Base-by-base conservation (phyloP, 1,140 invertebrate genomes). In the Drosophila pectinifera region DNA sequence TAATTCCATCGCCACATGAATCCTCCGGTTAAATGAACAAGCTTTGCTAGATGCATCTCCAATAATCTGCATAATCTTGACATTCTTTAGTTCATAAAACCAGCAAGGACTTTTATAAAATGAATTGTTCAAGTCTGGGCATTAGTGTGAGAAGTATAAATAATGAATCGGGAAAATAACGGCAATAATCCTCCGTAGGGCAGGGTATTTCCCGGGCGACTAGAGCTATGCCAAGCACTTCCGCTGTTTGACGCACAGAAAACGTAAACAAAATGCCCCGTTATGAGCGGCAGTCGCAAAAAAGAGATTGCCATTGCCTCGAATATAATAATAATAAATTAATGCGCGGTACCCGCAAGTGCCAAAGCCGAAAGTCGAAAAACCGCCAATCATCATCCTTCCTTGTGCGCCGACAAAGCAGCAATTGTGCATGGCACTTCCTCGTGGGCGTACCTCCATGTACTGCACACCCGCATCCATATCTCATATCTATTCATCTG, bases 311-410 rank as follows among this genome's bases (percentile, higher is more conserved):
- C 28, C 28, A 43, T 64, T 73, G 56, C 22, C 16, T 63, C 34
- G 59, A 55, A 84, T 78, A 70, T 59, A 85, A 77, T 65, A 51
- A 51, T 61, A 58, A 84, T 78, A 74, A 59, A 85, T 80, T 73
- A 36, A 63, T 55, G 26, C 72, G 72, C 55, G 42, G 67, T 56
- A 56, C 31, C 49, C 39, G 57, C 63, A 54, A 78, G 28, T 78
- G 73, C 70, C 36, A 45, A 5, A 42, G 16, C 38, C 22, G 63
- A 51, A 6, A 53, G 13, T 20, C 18, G 49, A 22, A 51, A 51
- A 36, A 28, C 20, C 53, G 22, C 22, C 46, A 61, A 53, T 88
- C 49, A 53, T 53, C 49, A 36, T n/a, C 28, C 31, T 6, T 63
- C 78, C 65, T 73, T 58, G 61, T 43, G 65, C 56, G 46, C 54